Evolutionary conservation across 2,888 invertebrate species (phyloP), one percentile per base, ranked within the genome.

Genomic region (Drosophila hawaiiensis): DNA sequence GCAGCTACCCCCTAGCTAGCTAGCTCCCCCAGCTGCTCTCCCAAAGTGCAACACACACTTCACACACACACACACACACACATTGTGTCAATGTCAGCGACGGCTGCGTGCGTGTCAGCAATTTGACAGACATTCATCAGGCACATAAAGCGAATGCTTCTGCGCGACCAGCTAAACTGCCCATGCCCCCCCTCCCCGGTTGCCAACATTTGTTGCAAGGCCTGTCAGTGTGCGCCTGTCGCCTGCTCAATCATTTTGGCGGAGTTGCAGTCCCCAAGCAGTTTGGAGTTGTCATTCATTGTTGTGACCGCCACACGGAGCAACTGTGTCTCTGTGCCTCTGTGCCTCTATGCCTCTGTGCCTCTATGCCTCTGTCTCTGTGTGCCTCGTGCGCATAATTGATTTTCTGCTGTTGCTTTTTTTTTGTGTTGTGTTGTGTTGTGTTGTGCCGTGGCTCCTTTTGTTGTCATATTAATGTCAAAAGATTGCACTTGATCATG

Each of bases 101-200:
- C 63, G 74, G 64, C 80, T 79, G 87, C 74, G 76, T 84, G 80
- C 89, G 76, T 90, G 88, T 90, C 89, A 85, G 82, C 89, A 87
- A 88, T 90, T 89, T 90, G 89, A 89, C 90, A 90, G 89, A 87
- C 90, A 90, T 90, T 87, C 90, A 87, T 90, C 90, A 87, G 67
- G 63, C 79, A 56, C 54, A 47, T 59, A 63, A 60, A 68, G 73
- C 61, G 50, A 73, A 64, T 68, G 66, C 60, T 54, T 63, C 70
- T 61, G 59, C 67, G 47, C 25, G 41, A 22, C 31, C 56, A 56
- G 41, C 41, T 41, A n/a, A 16, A 14, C 19, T 28, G 9, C 9
- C 4, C 37, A 5, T 53, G 14, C 25, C 1, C 3, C 22, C 19
- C 47, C 28, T 4, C 9, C 6, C 7, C 6, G 28, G 5, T 12